Conservation (phyloP, 2,113 vertebrate species). For the Microcebus ravelobensis region DNA sequence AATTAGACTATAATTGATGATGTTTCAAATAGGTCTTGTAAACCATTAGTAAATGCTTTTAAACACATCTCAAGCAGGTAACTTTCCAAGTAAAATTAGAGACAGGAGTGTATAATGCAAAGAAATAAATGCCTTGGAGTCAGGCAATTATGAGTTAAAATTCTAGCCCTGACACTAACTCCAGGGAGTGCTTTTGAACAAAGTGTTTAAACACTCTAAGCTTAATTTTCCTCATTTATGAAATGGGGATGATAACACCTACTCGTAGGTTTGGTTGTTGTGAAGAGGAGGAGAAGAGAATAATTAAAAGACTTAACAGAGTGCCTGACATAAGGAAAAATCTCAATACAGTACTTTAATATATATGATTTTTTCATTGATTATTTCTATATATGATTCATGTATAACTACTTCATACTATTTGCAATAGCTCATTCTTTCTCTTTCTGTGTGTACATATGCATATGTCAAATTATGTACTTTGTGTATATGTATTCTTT, state of each 20-base stretch:
- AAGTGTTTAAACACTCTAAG: not conserved
- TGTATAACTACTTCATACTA: not conserved
- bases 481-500: not conserved
- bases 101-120: not conserved
- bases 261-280: not conserved
- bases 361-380: not conserved
- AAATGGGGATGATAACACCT: not conserved
- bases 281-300: not conserved
- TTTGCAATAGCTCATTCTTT: not conserved
- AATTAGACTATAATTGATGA: not conserved
- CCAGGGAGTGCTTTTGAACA: not conserved
- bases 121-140: not conserved
- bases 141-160: not conserved
- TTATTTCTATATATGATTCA: not conserved
- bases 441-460: not conserved
- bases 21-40: not conserved
- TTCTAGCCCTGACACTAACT: not conserved
- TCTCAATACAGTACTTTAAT: not conserved
- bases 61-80: not conserved
- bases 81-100: not conserved
- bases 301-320: not conserved
- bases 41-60: not conserved
- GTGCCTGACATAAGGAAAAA: not conserved
- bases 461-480: not conserved
- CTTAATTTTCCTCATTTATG: not conserved